Evolutionary conservation across 2,797 vertebrate genomes (phyloP), one percentile per base, ranked within the genome.

Genomic region (Acrossocheilus fasciatus): DNA sequence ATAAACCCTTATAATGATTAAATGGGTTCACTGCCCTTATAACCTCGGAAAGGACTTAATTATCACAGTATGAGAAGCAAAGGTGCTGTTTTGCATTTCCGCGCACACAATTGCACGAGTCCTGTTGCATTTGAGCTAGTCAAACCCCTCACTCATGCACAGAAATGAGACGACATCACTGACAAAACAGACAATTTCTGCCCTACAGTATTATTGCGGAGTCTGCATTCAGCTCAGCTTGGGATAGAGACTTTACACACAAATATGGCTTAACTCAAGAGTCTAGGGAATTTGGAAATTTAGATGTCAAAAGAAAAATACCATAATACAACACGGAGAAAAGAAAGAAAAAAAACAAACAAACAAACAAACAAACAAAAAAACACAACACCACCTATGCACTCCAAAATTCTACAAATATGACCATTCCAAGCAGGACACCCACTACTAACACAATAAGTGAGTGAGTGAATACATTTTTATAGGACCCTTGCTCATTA

Each of bases 71-170:
- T 91, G 89, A 90, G 90, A 91, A 47, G 39, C 68, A 69, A 73
- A 73, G 62, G 89, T 92, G 88, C 89, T 78, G 91, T 92, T 83
- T 82, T 89, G 80, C 90, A 93, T 91, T 91, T 87, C 90, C 91
- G 89, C 85, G 88, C 90, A 73, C 90, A 90, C 91, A 90, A 91
- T 90, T 93, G 93, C 91, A 93, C 91, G 93, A 92, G 89, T 93
- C 92, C 91, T 90, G 93, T 91, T 92, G 23, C 15, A 52, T 76
- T 4, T 84, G 73, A 84, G 57, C 88, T 89, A 82, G 92, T 87
- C 89, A 87, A 91, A 91, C 91, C 72, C 80, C 92, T 89, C 89
- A 92, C 93, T 94, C 92, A 93, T 70, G 43, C 75, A 87, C 74
- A 54, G 88, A 90, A 90, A 88, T 88, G 17, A 70, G 81, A 91